Evolutionary conservation across 2,888 invertebrate species (phyloP).

Genomic region (Melinaea menophilus): DNA sequence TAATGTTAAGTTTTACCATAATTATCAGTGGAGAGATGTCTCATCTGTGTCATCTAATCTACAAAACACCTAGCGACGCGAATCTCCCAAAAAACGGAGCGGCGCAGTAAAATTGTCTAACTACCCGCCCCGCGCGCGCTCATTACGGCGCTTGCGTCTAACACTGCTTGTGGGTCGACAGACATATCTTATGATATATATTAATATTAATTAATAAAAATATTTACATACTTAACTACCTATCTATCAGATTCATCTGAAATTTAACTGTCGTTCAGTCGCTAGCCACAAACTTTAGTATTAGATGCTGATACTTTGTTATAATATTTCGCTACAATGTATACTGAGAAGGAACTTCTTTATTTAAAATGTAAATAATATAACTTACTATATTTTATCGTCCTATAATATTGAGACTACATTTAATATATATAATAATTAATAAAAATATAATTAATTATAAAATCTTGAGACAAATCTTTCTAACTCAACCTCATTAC

Average conservation of each 20-base stretch:
- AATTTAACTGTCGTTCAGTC: too few relatives aligned
- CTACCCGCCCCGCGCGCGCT: slow-evolving; percentile 73
- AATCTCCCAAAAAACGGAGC: slow-evolving; percentile 75
- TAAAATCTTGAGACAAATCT: slow-evolving; percentile 50
- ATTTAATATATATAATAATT: not conserved
- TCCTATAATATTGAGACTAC: too few relatives aligned
- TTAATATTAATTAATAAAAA: not conserved
- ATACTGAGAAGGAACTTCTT: too few relatives aligned
- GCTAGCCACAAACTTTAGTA: too few relatives aligned
- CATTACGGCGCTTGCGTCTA: slow-evolving; percentile 73
- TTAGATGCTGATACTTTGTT: too few relatives aligned
- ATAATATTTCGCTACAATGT: too few relatives aligned
- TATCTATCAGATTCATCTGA: too few relatives aligned
- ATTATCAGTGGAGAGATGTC: slow-evolving; percentile 11
- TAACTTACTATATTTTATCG: too few relatives aligned
- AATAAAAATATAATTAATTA: not conserved
- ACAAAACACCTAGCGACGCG: slow-evolving; percentile 66
- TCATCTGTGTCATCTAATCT: slow-evolving; percentile 48
- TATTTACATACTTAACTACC: too few relatives aligned
- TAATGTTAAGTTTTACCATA: too few relatives aligned
- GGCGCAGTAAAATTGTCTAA: slow-evolving; percentile 78
- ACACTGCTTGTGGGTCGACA: slow-evolving; percentile 35
- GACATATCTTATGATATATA: slow-evolving; percentile 42
- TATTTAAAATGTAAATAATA: too few relatives aligned
- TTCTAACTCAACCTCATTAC: slow-evolving; percentile 37